Base-by-base conservation (phyloP, 2,888 invertebrate genomes). In the Corbicula japonica region DNA sequence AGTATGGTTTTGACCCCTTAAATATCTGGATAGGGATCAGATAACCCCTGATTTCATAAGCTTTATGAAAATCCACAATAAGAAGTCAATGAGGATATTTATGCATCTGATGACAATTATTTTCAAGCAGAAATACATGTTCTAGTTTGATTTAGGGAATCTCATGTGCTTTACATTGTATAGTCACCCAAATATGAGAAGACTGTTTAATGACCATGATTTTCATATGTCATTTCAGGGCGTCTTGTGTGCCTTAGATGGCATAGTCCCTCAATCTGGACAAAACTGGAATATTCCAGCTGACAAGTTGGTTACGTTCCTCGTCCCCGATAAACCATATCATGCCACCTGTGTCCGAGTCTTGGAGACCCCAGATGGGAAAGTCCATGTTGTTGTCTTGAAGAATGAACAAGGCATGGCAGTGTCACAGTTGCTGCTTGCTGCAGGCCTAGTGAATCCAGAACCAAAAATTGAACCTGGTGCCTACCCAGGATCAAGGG, bases 161-260 rank as follows among this genome's bases (percentile, higher is more conserved):
- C n/a, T n/a, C n/a, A n/a, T n/a, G n/a, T n/a, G n/a, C n/a, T n/a
- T n/a, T n/a, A n/a, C n/a, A n/a, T n/a, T n/a, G n/a, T n/a, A n/a
- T n/a, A n/a, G n/a, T n/a, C n/a, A n/a, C n/a, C n/a, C n/a, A n/a
- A n/a, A n/a, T n/a, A n/a, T n/a, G n/a, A n/a, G n/a, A n/a, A n/a
- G n/a, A n/a, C n/a, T n/a, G n/a, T n/a, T n/a, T n/a, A n/a, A n/a
- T n/a, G n/a, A n/a, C n/a, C n/a, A n/a, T n/a, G 18, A 8, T 38
- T 12, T 38, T 38, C 41, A 12, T 8, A 12, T 38, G 8, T 38
- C 41, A 38, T 66, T 66, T n/a, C 61, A 79, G 79, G 79, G 63
- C 21, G 52, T 79, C 30, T 38, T 44, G n/a, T 79, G 69, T 41
- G 56, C 52, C 8, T 21, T 79, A 10, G 71, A 71, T 28, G 72